Conservation (phyloP, 35 echinoderm and acorn worm genomes). For the Acanthaster planci region DNA sequence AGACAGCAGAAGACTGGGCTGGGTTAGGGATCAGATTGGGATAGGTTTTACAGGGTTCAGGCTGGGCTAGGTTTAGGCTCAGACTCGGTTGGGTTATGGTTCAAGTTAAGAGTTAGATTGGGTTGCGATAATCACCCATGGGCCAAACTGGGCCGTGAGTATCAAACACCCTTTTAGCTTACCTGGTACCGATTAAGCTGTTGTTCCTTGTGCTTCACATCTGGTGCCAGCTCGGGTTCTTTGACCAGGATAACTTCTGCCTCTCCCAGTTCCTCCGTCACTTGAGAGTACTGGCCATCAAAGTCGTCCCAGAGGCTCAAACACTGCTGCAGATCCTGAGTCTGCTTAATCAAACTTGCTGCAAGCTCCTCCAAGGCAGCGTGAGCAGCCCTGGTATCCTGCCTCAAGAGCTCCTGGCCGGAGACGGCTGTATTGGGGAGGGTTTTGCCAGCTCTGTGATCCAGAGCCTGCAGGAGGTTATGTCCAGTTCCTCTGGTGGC, state of each 20-base stretch:
- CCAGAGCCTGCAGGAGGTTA: constrained; percentile 37
- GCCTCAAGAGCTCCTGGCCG: constrained; percentile 46
- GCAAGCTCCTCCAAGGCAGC: constrained; percentile 1
- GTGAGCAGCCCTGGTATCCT: constrained; percentile 27
- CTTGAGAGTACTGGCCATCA: constrained; percentile 14
- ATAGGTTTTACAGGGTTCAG: no score
- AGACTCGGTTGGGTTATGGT: no score
- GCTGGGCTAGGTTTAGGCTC: no score
- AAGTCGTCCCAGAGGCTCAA: constrained; percentile 24
- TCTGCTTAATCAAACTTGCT: background rate
- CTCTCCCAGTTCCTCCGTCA: constrained; percentile 5
- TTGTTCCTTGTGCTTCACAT: constrained; percentile 30
- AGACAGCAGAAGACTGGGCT: no score
- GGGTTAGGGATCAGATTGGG: no score
- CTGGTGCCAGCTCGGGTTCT: constrained; percentile 32
- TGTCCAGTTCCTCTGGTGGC: constrained; percentile 27
- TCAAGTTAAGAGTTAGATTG: no score
- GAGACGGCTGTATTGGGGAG: constrained; percentile 38
- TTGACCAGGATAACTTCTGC: constrained; percentile 7
- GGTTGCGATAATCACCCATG: no score
- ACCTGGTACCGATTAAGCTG: constrained; percentile 40
- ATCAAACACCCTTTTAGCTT: background rate
- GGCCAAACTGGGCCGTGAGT: no score
- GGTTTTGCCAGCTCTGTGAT: constrained; percentile 47
- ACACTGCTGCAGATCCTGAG: background rate